Evolutionary conservation across 2,888 invertebrate species (phyloP), one percentile per base, ranked within the genome.

Genomic region (Yponomeuta plumbellus): DNA sequence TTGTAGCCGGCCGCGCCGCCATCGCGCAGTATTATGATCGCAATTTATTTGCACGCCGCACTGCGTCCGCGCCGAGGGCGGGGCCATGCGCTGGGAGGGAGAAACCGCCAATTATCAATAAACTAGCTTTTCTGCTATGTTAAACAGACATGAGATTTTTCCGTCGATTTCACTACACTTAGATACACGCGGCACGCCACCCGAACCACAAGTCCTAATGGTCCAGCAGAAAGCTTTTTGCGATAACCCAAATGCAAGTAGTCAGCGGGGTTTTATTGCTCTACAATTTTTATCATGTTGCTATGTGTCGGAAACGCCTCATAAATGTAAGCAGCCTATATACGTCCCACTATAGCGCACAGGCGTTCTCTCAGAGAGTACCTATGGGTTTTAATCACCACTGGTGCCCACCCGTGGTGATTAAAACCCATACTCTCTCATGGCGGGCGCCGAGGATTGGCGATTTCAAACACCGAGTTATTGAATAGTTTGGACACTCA

Each of bases 81-180:
- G 81, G 74, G 78, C 78, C 70, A 71, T 76, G 79, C 80, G 75
- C 77, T 76, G 76, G 74, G 80, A 76, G 84, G 83, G 85, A 82
- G 79, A 79, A 81, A 82, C 84, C 80, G 82, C 80, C 86, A 89
- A 88, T 89, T 91, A 89, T 87, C 84, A 88, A 85, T 86, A 88
- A 88, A 90, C 89, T 84, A 88, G 90, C 84, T 86, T 76, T 78
- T 84, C 91, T 79, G 79, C 88, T 88, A 88, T 90, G 88, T 80
- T 86, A 90, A 90, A 90, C 84, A 80, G 80, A 76, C 81, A 78
- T 82, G 80, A 85, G 83, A 88, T 89, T 90, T 88, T 90, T 89
- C 88, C 88, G 81, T 75, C 71, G 71, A 87, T 89, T 89, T 90
- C 89, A 87, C 89, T 80, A 52, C 44, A 5, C 17, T 17, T 52